Base-by-base conservation (phyloP, 1,140 invertebrate genomes). In the Dendrolimus punctatus region DNA sequence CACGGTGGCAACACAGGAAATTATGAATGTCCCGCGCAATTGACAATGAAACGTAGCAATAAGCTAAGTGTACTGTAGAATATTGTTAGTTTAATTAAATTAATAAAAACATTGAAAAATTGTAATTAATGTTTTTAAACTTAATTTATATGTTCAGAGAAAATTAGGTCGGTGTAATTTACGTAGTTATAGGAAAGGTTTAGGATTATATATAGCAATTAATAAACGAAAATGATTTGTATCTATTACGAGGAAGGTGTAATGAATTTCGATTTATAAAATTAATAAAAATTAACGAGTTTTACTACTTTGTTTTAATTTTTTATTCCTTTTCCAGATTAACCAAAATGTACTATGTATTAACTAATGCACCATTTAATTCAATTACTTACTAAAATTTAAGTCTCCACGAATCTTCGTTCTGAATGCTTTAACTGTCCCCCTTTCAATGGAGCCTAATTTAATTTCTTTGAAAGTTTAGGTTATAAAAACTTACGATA, bases 191-290 rank as follows among this genome's bases (percentile, higher is more conserved):
- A 82, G 77, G 73, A 66, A 67, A 78, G 56, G 72, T 81, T 79
- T 23, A 67, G 75, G 71, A 80, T 73, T 77, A 82, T 75, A 78
- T 79, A 80, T 80, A 77, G 71, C 76, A 76, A 68, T 72, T 23
- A 76, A 67, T 80, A 79, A 45, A 78, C 64, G 64, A 84, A 81
- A 78, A 80, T 23, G 80, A 85, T 85, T 85, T 85, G 82, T 85
- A 85, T 83, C 68, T 81, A 83, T 85, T 77, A 72, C 61, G 68
- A 69, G 71, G 72, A 69, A 75, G 76, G 71, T 85, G 82, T 83
- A 85, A 80, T 85, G 80, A 85, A 79, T 83, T 85, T 83, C 77
- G 67, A 85, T 85, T 85, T 85, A 85, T 83, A 82, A 84, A 83
- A 80, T 76, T 78, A 83, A 81, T 85, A 82, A 85, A 83, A 83